Conservation (phyloP, 1,140 invertebrate genomes). For the Lucilia cuprina region DNA sequence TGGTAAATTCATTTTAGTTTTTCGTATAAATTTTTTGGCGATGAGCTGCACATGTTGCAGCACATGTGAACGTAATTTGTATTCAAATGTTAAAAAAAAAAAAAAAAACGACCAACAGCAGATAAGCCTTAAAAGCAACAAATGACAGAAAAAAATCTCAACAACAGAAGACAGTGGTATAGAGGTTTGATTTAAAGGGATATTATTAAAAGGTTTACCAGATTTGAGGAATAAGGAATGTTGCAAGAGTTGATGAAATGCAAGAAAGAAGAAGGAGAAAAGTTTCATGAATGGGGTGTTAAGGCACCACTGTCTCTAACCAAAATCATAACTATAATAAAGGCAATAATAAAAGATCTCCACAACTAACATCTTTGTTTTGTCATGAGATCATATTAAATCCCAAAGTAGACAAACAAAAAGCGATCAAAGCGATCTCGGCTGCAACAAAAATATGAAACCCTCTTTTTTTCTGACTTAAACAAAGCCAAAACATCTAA, state of each 20-base stretch:
- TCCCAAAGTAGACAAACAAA: background rate
- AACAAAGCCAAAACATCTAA: background rate
- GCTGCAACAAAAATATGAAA: background rate
- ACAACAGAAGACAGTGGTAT: background rate
- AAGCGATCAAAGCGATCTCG: background rate
- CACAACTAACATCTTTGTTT: background rate
- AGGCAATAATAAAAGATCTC: too few species aligned
- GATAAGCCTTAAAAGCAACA: background rate
- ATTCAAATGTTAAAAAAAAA: background rate
- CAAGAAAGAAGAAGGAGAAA: too few species aligned
- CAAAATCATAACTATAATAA: background rate
- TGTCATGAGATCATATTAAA: conserved; percentile 22
- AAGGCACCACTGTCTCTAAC: background rate
- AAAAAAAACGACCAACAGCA: background rate
- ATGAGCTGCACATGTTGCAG: conserved; percentile 13
- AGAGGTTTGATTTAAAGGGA: background rate
- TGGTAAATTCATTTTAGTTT: background rate
- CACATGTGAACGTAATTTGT: conserved; percentile 6
- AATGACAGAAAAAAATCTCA: background rate
- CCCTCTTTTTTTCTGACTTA: background rate
- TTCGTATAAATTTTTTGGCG: background rate
- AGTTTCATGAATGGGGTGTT: too few species aligned
- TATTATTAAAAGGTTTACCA: too few species aligned
- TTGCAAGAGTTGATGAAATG: too few species aligned
- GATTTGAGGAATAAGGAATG: too few species aligned